Evolutionary conservation across 2,888 invertebrate species (phyloP), one percentile per base, ranked within the genome.

Genomic region (Stegophylla sp.): DNA sequence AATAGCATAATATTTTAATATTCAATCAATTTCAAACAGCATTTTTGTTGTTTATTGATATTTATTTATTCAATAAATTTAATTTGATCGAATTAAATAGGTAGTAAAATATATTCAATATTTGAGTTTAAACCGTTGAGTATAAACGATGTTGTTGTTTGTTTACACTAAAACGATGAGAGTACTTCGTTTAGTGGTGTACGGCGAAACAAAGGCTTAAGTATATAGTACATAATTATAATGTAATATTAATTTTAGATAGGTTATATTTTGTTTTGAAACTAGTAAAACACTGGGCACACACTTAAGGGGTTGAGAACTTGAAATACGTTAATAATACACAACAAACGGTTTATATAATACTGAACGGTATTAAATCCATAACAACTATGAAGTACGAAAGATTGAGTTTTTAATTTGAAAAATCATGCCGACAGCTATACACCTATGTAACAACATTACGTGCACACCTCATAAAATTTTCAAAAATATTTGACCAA

Each of bases 221-320:
- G 71, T 23, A 56, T 23, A 56, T 23, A 56, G 41, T 20, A 53
- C 34, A 41, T 17, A 1, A 12, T 41, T 20, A 41, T 17, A 1
- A 12, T 41, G 41, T 17, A 4, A 34, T 15, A 23, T 34, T 72
- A 7, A 41, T 71, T 71, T 53, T 10, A 4, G 9, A n/a, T 43
- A 20, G 64, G 34, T 53, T 51, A 56, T 72, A 59, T 59, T 67
- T 72, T 43, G 43, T 72, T 72, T 56, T 41, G 34, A 71, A 56
- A 23, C 71, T 56, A 56, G 20, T 56, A 5, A 17, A 56, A 56
- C 12, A 9, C 23, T 23, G 15, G 56, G 53, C 23, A 23, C 20
- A 34, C 41, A 72, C 23, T 56, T 23, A 23, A 43, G 20, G 9
- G 23, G 53, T 69, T 51, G n/a, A 28, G 69, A 28, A 28, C 34